These are phyloP conservation scores for Callochromis pleurospilus DNA, from an alignment of 2,113 vertebrate genomes.

Conservation along the genomic window DNA sequence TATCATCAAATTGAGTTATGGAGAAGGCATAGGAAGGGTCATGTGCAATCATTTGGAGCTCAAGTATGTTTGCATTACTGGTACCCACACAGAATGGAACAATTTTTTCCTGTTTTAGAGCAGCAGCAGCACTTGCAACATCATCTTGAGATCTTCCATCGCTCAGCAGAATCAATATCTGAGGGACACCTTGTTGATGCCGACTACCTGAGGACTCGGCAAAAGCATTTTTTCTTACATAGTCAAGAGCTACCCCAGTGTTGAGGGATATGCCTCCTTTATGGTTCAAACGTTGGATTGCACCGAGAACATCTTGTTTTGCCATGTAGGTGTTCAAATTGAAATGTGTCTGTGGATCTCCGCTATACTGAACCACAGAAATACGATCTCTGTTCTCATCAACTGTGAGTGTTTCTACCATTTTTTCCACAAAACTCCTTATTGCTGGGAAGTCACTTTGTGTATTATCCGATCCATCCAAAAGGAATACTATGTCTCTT, in stretches of 20 bases:
- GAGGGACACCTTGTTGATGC: constrained; percentile 62
- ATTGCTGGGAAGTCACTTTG: constrained; percentile 72
- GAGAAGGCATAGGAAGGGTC: constrained; percentile 65
- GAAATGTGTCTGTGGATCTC: constrained; percentile 59
- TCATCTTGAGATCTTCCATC: constrained; percentile 69
- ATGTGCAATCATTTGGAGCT: constrained; percentile 69
- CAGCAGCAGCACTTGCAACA: constrained; percentile 47
- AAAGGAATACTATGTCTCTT: constrained; percentile 73
- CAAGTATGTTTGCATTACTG: constrained; percentile 70
- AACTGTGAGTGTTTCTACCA: constrained; percentile 62
- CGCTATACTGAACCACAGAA: constrained; percentile 71
- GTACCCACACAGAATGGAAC: constrained; percentile 63
- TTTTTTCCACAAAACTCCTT: constrained; percentile 74
- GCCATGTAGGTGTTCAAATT: constrained; percentile 56
- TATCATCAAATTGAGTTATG: constrained; percentile 56
- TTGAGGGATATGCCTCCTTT: constrained; percentile 59
- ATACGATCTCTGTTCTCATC: constrained; percentile 60
- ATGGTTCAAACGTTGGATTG: constrained; percentile 55
- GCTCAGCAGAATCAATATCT: constrained; percentile 69
- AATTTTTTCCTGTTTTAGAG: constrained; percentile 58
- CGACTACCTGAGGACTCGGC: constrained; percentile 61
- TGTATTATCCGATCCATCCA: constrained; percentile 72
- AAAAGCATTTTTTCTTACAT: constrained; percentile 57
- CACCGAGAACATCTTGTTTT: constrained; percentile 53
- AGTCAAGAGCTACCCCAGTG: constrained; percentile 65